Evolutionary conservation across 2,888 invertebrate genomes (phyloP), one percentile per base, ranked within the genome.

Genomic region (Galerucella nymphaeae): DNA sequence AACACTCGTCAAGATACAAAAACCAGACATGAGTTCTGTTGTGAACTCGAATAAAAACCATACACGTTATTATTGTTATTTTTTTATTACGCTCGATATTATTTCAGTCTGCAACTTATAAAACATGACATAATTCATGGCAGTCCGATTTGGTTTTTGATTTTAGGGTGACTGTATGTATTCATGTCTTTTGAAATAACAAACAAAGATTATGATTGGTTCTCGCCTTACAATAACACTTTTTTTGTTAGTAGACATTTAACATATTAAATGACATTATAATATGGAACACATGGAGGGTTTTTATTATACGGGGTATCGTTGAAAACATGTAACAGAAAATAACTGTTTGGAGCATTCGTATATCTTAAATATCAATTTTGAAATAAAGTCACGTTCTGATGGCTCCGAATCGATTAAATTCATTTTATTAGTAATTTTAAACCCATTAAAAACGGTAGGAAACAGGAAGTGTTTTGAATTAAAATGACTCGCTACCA

Each of bases 91-190:
- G 55, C 41, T 57, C 14, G n/a, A 30, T 65, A 65, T 65, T 66
- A 66, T 66, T 57, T 55, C 38, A 65, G 64, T 65, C 64, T 65
- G 64, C 30, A 65, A 65, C 50, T 20, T 45, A 53, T 65, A 38
- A n/a, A 65, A 66, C 57, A 57, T 55, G 55, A 18, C 66, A 66
- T 66, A 66, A 55, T 66, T 66, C 66, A 66, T 57, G 41, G 30
- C 50, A n/a, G 30, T 41, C 23, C 66, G 20, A 42, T 48, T 14
- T 53, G 20, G 53, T 38, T 53, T 66, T 66, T 66, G 55, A 38
- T 62, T 66, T 42, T 38, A 55, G 66, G 66, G 66, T 66, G 55
- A 66, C 66, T 38, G 41, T 38, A 30, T 64, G 48, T 64, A 30
- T 30, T 13, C 23, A 20, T 64, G 18, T 58, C 58, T 23, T 38